Percentiles rank a stretch among this genome's conserved stretches.
These are phyloP conservation scores for Geophilus truncorum DNA, from an alignment of 2,888 invertebrate genomes.

Conservation along the genomic window DNA sequence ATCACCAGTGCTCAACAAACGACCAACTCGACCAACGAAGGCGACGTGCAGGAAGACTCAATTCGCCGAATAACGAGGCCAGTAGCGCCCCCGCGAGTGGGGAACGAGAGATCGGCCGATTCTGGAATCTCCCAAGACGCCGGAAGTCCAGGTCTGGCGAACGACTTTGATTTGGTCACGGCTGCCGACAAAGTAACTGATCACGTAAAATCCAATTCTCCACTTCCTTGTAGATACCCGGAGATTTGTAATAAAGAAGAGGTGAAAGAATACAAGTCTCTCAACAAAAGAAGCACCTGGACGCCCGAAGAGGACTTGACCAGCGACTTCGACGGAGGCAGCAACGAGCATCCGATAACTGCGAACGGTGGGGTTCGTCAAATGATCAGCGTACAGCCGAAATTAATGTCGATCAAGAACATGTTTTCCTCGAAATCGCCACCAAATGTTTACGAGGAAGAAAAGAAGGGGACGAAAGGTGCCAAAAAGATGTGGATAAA, in stretches of 20 bases:
- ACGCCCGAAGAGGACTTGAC: slow-evolving; percentile 82
- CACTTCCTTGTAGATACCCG: slow-evolving; percentile 40
- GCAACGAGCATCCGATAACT: slow-evolving; percentile 38
- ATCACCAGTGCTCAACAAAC: slow-evolving; percentile 34
- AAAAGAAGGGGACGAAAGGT: background rate
- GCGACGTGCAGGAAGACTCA: slow-evolving; percentile 45
- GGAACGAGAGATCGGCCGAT: slow-evolving; percentile 70
- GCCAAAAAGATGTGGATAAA: slow-evolving; percentile 30
- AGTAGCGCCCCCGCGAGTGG: slow-evolving; percentile 43
- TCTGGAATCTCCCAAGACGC: slow-evolving; percentile 78
- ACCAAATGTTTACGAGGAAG: slow-evolving; percentile 31
- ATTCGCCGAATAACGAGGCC: slow-evolving; percentile 44
- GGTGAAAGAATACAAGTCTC: background rate
- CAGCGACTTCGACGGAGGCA: slow-evolving; percentile 69
- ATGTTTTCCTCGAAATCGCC: slow-evolving; percentile 39
- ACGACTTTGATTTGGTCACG: background rate
- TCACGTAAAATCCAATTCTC: slow-evolving; percentile 36
- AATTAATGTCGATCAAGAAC: slow-evolving; percentile 41
- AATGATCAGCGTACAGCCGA: slow-evolving; percentile 42
- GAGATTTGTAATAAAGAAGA: background rate
- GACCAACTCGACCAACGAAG: slow-evolving; percentile 36
- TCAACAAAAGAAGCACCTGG: slow-evolving; percentile 55
- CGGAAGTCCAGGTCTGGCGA: slow-evolving; percentile 51
- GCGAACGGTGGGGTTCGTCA: slow-evolving; percentile 53
- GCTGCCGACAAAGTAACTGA: background rate